Base-by-base conservation (phyloP, 2,797 vertebrate genomes). In the Strix occidentalis region DNA sequence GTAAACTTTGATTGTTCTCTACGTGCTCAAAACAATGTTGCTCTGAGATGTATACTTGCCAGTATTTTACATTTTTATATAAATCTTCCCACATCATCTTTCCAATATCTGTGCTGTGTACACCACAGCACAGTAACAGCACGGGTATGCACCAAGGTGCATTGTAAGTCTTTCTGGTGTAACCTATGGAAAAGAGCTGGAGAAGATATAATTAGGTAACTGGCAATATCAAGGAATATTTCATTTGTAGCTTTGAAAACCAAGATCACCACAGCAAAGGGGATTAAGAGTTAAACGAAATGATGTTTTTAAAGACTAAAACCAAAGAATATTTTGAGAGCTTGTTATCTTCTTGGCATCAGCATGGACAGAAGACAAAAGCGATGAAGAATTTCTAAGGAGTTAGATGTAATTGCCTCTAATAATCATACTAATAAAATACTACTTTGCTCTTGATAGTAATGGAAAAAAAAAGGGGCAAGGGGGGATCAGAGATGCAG, bases 61-160 rank as follows among this genome's bases (percentile, higher is more conserved):
- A 53, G 8, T 10, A 3, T 2, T 39, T 19, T n/a, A 26, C 3
- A 0, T 3, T 63, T 80, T 46, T 15, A 29, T 28, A 15, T 11
- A 24, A 69, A 51, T 14, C 58, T 53, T 37, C 31, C 43, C 5
- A 3, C 11, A 14, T 13, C 12, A 6, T 33, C 24, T 68, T 25
- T 56, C 31, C 2, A 3, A 7, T 21, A 28, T 1, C 31, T 13
- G 35, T n/a, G 57, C 14, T 23, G 31, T 9, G 19, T 18, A 11
- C 39, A 13, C 14, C 14, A 4, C 17, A n/a, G 24, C 48, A 23
- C 1, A 0, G 31, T 10, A 28, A 24, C 33, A 66, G 5, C 21
- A 4, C 1, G 19, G 31, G 33, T 45, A 2, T 45, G 43, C 43
- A 45, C 43, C 43, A 18, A 45, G 1, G 28, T 5, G 54, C 65